These are phyloP conservation scores for Tragopan temminckii DNA, from an alignment of 2,797 vertebrate species.

Conservation along the genomic window DNA sequence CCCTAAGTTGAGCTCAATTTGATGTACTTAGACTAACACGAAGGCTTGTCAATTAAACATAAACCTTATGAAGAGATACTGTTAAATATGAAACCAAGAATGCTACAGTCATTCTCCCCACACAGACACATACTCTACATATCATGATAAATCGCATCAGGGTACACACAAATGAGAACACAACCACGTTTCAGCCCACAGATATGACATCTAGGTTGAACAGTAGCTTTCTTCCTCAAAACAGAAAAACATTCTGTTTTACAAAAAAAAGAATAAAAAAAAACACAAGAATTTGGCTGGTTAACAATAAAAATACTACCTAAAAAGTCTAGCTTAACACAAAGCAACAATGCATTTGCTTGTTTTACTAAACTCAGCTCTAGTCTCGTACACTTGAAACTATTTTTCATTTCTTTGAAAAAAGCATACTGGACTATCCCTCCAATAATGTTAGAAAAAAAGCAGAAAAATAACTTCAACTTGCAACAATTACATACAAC, in stretches of 20 bases:
- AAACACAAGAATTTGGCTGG: neutral
- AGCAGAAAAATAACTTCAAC: neutral
- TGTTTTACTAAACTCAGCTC: neutral
- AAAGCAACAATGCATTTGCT: neutral
- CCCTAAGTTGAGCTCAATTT: neutral
- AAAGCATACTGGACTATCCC: neutral
- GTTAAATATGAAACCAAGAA: neutral
- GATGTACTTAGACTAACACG: neutral
- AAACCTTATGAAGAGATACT: neutral
- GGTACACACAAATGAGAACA: neutral
- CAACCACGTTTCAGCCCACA: neutral
- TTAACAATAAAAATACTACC: neutral
- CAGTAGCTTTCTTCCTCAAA: neutral
- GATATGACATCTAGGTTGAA: rapidly evolving
- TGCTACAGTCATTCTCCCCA: neutral
- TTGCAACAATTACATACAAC: rapidly evolving
- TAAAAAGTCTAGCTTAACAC: neutral
- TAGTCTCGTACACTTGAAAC: neutral
- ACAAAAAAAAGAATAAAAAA: neutral
- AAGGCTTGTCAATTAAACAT: neutral
- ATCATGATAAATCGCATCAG: neutral
- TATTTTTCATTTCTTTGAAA: neutral
- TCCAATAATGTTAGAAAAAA: neutral
- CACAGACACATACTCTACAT: rapidly evolving
- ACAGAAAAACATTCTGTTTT: neutral